A percentile compares a stretch with the other conserved stretches of the same genome.
Evolutionary conservation across 1,140 invertebrate genomes (phyloP).

Genomic region (Copidosoma floridanum): DNA sequence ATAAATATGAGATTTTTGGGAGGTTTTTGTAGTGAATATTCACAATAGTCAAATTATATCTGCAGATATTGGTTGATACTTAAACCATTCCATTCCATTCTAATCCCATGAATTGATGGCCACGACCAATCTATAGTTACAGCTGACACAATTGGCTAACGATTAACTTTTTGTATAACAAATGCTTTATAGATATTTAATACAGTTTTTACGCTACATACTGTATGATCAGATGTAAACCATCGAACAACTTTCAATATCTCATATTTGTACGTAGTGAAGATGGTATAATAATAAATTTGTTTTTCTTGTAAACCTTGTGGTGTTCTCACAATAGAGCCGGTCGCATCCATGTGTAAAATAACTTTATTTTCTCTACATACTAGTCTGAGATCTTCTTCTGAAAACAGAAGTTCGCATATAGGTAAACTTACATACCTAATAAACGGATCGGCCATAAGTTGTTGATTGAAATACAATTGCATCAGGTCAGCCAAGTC

Average conservation of each 20-base stretch:
- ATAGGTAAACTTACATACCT: neutral
- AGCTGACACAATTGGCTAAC: conserved; percentile 2
- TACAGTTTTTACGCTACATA: neutral
- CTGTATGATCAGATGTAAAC: conserved; percentile 13
- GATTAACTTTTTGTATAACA: neutral
- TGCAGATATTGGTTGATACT: neutral
- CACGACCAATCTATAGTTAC: conserved; percentile 11
- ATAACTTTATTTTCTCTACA: neutral
- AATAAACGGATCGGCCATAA: neutral
- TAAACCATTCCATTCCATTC: neutral
- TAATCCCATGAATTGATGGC: conserved; percentile 1
- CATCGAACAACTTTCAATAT: neutral
- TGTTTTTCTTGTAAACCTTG: neutral
- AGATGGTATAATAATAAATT: conserved; percentile 3
- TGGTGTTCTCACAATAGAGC: neutral
- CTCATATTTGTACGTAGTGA: neutral
- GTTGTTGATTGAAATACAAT: conserved; percentile 8
- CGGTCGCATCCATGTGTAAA: neutral
- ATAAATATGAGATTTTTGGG: neutral
- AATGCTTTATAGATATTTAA: conserved; percentile 1
- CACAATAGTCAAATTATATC: neutral
- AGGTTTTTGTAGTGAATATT: neutral
- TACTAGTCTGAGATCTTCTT: neutral
- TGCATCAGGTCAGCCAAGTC: conserved; percentile 19
- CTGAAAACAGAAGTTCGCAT: neutral